A percentile compares a stretch with the other conserved stretches of the same genome.
phyloP scores from a whole-genome alignment of 1,140 invertebrate genomes.

The Drosophila bifasciata region DNA sequence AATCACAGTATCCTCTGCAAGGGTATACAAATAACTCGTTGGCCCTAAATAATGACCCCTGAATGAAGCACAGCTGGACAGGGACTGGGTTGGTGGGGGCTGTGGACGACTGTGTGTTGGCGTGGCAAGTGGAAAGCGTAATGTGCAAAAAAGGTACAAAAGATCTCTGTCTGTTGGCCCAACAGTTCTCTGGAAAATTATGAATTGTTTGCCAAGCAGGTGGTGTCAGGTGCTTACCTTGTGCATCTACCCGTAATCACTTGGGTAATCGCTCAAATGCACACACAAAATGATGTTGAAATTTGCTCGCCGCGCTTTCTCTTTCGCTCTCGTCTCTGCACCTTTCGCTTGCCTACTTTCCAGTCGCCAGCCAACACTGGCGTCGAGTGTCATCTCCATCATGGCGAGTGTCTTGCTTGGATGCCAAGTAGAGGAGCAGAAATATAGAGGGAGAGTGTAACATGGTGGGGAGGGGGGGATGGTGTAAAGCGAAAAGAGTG shows the following conservation, averaged over 20 bases:
- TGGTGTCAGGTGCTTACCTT: slow-evolving; percentile 55
- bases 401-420: too few species aligned
- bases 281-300: slow-evolving; percentile 54
- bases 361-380: too few species aligned
- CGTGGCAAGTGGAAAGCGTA: slow-evolving; percentile 3
- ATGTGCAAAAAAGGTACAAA: slow-evolving; percentile 23
- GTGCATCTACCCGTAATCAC: slow-evolving; percentile 54
- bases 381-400: too few species aligned
- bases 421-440: background rate
- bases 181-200: slow-evolving; percentile 50
- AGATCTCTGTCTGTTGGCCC: slow-evolving; percentile 15
- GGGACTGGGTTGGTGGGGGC: too few species aligned
- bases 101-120: background rate
- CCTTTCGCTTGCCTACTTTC: background rate
- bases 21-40: slow-evolving; percentile 67
- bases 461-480: background rate
- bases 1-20: too few species aligned
- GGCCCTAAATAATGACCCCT: slow-evolving; percentile 46
- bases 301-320: slow-evolving; percentile 25
- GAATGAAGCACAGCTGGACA: slow-evolving; percentile 19
- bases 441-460: background rate
- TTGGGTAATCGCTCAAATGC: slow-evolving; percentile 57
- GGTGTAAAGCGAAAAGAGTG: background rate
- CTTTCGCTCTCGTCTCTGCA: slow-evolving; percentile 1
- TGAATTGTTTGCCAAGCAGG: slow-evolving; percentile 59